These are phyloP conservation scores for Turdus rufiventris DNA, from an alignment of 2,113 vertebrate species.

Conservation along the genomic window DNA sequence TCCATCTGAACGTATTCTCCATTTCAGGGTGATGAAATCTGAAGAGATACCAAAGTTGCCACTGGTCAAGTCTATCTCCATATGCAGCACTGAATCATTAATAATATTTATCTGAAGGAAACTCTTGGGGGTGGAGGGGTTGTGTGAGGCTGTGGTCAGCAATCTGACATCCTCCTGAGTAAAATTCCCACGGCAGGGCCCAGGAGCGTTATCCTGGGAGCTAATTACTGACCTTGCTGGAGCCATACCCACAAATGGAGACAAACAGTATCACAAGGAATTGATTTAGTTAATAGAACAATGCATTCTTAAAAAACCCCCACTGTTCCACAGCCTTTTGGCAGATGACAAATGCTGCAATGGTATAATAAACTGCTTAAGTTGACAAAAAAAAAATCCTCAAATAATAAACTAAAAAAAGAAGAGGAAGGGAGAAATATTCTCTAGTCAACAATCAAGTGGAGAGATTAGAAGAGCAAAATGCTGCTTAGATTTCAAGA, in stretches of 20 bases:
- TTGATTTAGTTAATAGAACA: conserved; percentile 1
- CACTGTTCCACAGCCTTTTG: background rate
- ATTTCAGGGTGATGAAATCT: background rate
- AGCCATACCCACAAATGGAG: conserved; percentile 38
- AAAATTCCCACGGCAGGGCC: background rate
- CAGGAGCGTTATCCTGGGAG: background rate
- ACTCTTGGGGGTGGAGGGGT: background rate
- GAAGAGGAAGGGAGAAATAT: background rate
- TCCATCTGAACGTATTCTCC: background rate
- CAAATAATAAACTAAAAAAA: background rate
- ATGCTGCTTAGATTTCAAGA: conserved; percentile 9
- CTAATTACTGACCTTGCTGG: conserved; percentile 17
- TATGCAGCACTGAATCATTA: background rate
- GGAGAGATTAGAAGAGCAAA: conserved; percentile 37
- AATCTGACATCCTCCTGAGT: background rate
- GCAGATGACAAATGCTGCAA: background rate
- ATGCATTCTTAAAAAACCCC: background rate
- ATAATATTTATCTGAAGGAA: background rate
- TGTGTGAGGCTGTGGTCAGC: background rate
- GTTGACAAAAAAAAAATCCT: background rate
- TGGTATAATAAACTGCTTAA: background rate
- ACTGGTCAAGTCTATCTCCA: background rate
- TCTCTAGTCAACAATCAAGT: background rate
- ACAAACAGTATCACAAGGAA: conserved; percentile 36
- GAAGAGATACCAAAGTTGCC: background rate